Evolutionary conservation across 1,140 invertebrate species (phyloP).

Genomic region (Laupala kohalensis): DNA sequence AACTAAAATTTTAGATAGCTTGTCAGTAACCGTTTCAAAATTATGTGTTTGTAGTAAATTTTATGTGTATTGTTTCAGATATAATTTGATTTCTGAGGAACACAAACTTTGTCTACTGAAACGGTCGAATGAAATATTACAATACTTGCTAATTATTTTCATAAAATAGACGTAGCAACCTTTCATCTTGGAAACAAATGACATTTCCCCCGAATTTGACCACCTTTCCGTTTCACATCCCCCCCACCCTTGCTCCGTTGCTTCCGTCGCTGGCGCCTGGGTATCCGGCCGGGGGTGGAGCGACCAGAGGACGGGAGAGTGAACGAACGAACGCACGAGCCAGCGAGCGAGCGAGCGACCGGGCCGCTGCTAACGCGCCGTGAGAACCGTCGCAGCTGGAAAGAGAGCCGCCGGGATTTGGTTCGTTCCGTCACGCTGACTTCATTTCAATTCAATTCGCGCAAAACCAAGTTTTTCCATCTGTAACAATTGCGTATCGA

Average conservation of each 20-base stretch:
- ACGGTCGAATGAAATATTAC: too few relatives aligned
- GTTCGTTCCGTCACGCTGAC: constrained; percentile 9
- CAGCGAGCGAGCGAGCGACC: background rate
- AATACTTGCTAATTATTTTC: too few relatives aligned
- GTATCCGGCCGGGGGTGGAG: background rate
- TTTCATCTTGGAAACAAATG: too few relatives aligned
- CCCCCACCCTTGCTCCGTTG: background rate
- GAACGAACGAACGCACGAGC: background rate
- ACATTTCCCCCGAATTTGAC: too few relatives aligned
- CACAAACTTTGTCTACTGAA: too few relatives aligned
- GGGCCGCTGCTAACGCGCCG: background rate
- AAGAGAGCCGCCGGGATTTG: background rate
- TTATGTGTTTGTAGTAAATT: too few relatives aligned
- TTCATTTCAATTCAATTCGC: constrained; percentile 8
- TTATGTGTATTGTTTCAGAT: too few relatives aligned
- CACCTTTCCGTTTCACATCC: too few relatives aligned
- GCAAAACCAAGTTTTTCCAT: constrained; percentile 5
- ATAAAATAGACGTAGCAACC: too few relatives aligned
- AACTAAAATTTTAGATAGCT: too few relatives aligned
- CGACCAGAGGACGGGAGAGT: background rate
- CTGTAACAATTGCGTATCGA: constrained; percentile 6
- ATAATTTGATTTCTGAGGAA: too few relatives aligned
- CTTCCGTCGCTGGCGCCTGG: background rate
- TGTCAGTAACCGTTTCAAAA: too few relatives aligned
- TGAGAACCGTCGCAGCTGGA: constrained; percentile 3